Evolutionary conservation across 2,797 vertebrate species (phyloP), one percentile per base, ranked within the genome.

Genomic region (Sternotherus odoratus): DNA sequence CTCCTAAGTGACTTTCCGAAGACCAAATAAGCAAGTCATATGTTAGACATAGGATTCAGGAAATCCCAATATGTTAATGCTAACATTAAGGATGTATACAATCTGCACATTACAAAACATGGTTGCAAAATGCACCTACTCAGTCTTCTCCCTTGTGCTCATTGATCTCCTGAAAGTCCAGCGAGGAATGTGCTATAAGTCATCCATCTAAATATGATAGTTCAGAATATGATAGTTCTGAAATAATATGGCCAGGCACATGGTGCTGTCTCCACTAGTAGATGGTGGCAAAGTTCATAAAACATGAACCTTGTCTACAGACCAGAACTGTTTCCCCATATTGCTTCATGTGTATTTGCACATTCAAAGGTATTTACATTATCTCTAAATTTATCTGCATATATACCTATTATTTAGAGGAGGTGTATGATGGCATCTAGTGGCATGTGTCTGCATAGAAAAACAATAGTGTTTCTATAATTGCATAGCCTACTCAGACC

Each of bases 381-480:
- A 43, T 17, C 19, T 92, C 87, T 82, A 94, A 96, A 95, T 5
- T 50, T 88, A 97, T 97, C 97, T 97, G 85, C 95, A 97, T 97
- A 95, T 86, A 33, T 80, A 93, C 79, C 93, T 96, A 95, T 92
- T 97, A 97, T 94, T 98, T 98, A 97, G 91, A 97, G 95, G 98
- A 97, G 97, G 97, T 79, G 84, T 97, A 95, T 91, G 96, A 97
- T 98, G 98, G 97, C 98, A 97, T 98, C 98, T 98, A 98, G 97
- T 98, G 98, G 98, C 94, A 95, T 85, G 91, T 89, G 93, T 91
- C 83, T 82, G 94, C 87, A 97, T 83, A 88, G 94, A 94, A 95
- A 86, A 57, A 9, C 77, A 95, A 51, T 92, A 88, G 56, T 89
- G 83, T 51, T 90, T 94, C 30, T n/a, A 30, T 79, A 93, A 86